Evolutionary conservation across 1,140 invertebrate species (phyloP), one percentile per base, ranked within the genome.

Genomic region (Achatina immaculata): DNA sequence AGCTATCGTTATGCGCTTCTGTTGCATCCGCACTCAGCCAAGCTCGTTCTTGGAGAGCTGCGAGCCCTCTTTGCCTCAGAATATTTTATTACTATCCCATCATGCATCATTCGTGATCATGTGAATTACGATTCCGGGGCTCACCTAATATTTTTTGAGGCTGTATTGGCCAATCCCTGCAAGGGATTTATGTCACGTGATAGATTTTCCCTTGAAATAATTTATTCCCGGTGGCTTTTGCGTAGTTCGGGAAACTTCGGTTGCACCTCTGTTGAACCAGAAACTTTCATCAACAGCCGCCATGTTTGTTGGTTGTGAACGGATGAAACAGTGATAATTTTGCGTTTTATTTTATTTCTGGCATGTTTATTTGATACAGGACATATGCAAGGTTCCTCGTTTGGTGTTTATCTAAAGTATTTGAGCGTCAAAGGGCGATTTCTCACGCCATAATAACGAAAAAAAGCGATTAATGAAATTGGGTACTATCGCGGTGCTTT

Each of bases 271-370:
- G 95, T 95, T 95, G 95, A 95, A 95, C 95, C 58, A 40, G 66
- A 94, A 95, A 95, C 95, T 95, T 94, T 95, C 95, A 95, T 95
- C 95, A 95, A 95, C 95, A 95, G 95, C 95, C 95, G 95, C 95
- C 95, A 96, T 96, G 94, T 95, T 95, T 94, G 93, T 93, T 94
- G 93, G 93, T 93, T 93, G 93, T 93, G 93, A 94, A 93, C 75
- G 42, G 69, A 71, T 51, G 73, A 78, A 78, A 81, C 82, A 40
- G 66, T 65, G 75, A 81, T 82, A 76, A 82, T 84, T 68, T 71
- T 81, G 79, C 55, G 77, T 81, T 84, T 84, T 83, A 83, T 66
- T 82, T 81, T 28, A 65, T 71, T 73, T 72, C 65, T 79, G 51
- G 51, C 74, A 75, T 28, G 69, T 66, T 79, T 80, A 69, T 81